Evolutionary conservation across 2,113 vertebrate species (phyloP), one percentile per base, ranked within the genome.

Genomic region (Maccullochella peelii): DNA sequence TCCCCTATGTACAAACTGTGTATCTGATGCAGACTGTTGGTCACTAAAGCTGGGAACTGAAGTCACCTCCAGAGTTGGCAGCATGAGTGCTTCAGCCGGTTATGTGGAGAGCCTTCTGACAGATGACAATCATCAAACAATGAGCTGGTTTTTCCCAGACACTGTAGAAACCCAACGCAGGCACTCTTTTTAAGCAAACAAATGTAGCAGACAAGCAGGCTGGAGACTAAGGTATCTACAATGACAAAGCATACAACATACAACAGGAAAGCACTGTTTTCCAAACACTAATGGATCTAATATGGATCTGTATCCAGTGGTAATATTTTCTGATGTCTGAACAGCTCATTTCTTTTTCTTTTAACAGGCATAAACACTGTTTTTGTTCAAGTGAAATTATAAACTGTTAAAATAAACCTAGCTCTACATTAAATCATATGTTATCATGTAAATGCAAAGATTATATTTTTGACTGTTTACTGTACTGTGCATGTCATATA

Each of bases 61-160:
- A 0, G 7, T 8, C 33, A 81, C 84, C 30, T 86, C 66, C 21
- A 73, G 84, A 9, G 2, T 81, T 15, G 58, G 18, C 52, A 81
- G 44, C 61, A 59, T 73, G 30, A 38, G 69, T 57, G 11, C 47
- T 4, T 7, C 49, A 1, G 54, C 8, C 44, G 79, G 83, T 70
- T 14, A 33, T 12, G 9, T 49, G 23, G 75, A 55, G 33, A 73
- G 25, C 18, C 0, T 4, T n/a, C 49, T 54, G 58, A 16, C 50
- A 54, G 62, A 69, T 23, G 44, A 61, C 8, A 3, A 47, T 47
- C n/a, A 61, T 9, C 27, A 69, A 18, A 6, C 7, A 1, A 57
- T 7, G 5, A 20, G 6, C 1, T 5, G 1, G 4, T 67, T 44
- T 40, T 50, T n/a, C 14, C 9, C 20, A 73, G 11, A 49, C 30